Base-by-base conservation (phyloP, 2,113 vertebrate genomes). In the Daphoenositta chrysoptera region DNA sequence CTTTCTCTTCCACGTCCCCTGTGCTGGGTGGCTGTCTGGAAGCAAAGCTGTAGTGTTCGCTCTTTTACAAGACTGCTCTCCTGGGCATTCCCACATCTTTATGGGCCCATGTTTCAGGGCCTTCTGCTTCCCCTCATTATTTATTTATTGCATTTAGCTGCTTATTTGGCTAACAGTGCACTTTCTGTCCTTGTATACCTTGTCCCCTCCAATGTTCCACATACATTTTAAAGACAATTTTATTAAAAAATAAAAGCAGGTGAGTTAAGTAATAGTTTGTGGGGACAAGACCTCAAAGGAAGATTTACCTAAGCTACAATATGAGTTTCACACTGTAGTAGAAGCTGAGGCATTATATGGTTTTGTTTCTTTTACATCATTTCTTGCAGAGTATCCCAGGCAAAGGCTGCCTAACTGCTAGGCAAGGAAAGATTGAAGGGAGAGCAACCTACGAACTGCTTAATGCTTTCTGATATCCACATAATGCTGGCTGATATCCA, bases 181-280 rank as follows among this genome's bases (percentile, higher is more conserved):
- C 54, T 87, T 95, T 71, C 92, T 70, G 86, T 87, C 87, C 91
- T 91, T 87, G 73, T 61, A 87, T 37, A 90, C 75, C 82, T 91
- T 87, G 84, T 84, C 68, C 93, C 68, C 35, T 95, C 45, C 1
- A 0, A 86, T 73, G 63, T 1, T 4, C 80, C 84, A 95, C 92
- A 94, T 97, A 93, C 15, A 89, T 97, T 97, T 95, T 83, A 93
- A 90, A 97, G 93, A 96, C 95, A 93, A 91, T 94, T 97, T 94
- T 96, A 95, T 94, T 95, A 89, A 93, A 96, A 96, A 94, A 85
- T 39, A 93, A 83, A 95, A 95, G 48, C 27, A 90, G 61, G 63
- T 69, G 81, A 84, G 66, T 84, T 96, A 93, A 96, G 81, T 71
- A 94, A 93, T 50, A 26, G 15, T 83, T 90, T 94, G 40, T 50